phyloP scores from a whole-genome alignment of 1,140 invertebrate species.

The Drosophila melanica region DNA sequence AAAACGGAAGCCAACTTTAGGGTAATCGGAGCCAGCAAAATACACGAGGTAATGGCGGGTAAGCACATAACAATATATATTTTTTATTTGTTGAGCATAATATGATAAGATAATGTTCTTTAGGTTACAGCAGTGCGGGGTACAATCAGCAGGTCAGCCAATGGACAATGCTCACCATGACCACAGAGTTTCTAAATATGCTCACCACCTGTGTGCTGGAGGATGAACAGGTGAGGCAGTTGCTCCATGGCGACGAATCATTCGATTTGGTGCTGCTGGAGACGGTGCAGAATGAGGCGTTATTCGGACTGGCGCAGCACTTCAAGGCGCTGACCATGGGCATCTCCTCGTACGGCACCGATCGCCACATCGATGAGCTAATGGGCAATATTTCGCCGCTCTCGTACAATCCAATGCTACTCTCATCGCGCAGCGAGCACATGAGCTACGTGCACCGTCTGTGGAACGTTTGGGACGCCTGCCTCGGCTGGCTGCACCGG shows the following conservation, averaged over 20 bases:
- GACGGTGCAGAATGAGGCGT: conserved; percentile 67
- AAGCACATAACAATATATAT: neutral
- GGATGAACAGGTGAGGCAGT: conserved; percentile 44
- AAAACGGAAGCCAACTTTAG: conserved; percentile 66
- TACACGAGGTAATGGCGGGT: conserved; percentile 68
- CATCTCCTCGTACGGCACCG: conserved; percentile 72
- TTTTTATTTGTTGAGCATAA: neutral
- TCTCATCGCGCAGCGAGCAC: conserved; percentile 64
- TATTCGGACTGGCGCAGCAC: conserved; percentile 72
- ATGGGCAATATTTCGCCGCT: conserved; percentile 72
- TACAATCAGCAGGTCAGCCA: conserved; percentile 42
- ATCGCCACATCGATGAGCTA: conserved; percentile 67
- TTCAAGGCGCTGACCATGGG: conserved; percentile 75
- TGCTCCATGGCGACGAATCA: conserved; percentile 34
- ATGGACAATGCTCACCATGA: conserved; percentile 55
- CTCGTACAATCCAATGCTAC: conserved; percentile 79
- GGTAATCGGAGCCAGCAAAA: conserved; percentile 77
- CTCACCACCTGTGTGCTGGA: conserved; percentile 70
- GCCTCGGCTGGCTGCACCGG: conserved; percentile 43
- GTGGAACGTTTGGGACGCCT: conserved; percentile 74
- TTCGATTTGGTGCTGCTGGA: conserved; percentile 78
- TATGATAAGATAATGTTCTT: neutral
- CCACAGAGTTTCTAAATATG: conserved; percentile 60
- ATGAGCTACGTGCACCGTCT: conserved; percentile 84
- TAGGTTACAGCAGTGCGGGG: conserved; percentile 36